Base-by-base conservation (phyloP, 1,140 invertebrate genomes). In the Eupeodes corollae region DNA sequence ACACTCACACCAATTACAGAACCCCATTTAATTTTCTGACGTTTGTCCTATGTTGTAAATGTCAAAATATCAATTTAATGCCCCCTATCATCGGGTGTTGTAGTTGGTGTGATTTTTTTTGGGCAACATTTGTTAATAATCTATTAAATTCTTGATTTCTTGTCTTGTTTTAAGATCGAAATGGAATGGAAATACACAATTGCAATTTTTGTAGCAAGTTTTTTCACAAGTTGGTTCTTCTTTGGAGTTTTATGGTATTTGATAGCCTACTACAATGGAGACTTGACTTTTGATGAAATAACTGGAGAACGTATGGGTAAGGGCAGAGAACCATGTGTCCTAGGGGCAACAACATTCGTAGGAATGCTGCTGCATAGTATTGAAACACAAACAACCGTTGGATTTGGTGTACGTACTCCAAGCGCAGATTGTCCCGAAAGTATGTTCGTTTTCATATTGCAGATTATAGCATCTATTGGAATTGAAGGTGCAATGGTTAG, bases 341-440 rank as follows among this genome's bases (percentile, higher is more conserved):
- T 63, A 13, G 75, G 74, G 0, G 74, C 73, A 0, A 61, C 62
- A 0, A 70, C 63, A n/a, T 77, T 78, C 49, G 71, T 74, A 35
- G 76, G 74, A 8, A 71, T 79, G 43, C 61, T 79, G 18, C 72
- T 80, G 54, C 77, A 79, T 60, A 73, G 75, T 31, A 70, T 80
- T 43, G 78, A 80, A 56, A 78, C 76, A 6, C 78, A 80, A 58
- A 73, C 74, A 51, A 75, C 83, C 1, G 83, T 86, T 38, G 83
- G 83, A 2, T 84, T 82, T 54, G 82, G 82, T 2, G 73, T 73
- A 10, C 73, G 88, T 42, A 85, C 79, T 62, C 86, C 86, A 1
- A 91, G 83, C 12, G 84, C 88, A 59, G 79, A 90, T 56, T 93
- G 90, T 63, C 82, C 86, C 0, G 83, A 88, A 63, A 86, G 84